A percentile compares a stretch with the other conserved stretches of the same genome.
Evolutionary conservation across 1,140 invertebrate genomes (phyloP).

Genomic region (Drosophila sp.): DNA sequence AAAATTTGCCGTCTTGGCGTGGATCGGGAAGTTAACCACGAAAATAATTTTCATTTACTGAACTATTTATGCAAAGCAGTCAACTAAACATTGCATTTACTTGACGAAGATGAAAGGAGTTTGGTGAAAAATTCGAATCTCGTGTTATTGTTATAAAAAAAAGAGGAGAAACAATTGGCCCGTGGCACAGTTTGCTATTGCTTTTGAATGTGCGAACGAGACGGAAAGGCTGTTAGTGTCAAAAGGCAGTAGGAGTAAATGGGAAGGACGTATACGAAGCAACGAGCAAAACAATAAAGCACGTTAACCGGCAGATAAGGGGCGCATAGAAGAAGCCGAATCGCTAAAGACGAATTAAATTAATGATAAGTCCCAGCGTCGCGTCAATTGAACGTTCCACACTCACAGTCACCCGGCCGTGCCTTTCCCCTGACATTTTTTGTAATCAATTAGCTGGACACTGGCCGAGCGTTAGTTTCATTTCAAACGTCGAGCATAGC

Average conservation of each 20-base stretch:
- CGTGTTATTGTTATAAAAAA: conserved; percentile 1
- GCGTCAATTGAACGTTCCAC: conserved; percentile 41
- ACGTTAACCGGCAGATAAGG: conserved; percentile 57
- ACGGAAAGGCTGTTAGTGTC: conserved; percentile 6
- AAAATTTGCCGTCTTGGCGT: conserved; percentile 2
- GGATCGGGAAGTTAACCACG: not conserved
- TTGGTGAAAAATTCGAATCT: not conserved
- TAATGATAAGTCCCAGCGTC: conserved; percentile 45
- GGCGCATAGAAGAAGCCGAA: conserved; percentile 12
- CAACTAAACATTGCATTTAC: not conserved
- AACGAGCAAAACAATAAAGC: conserved; percentile 58
- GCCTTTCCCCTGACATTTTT: conserved; percentile 38
- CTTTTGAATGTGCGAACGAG: conserved; percentile 39
- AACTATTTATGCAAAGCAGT: not conserved
- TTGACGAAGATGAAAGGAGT: not conserved
- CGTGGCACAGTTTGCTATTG: conserved; percentile 14
- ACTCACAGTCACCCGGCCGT: conserved; percentile 13
- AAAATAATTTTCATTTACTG: conserved; percentile 4
- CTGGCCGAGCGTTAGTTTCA: conserved; percentile 32
- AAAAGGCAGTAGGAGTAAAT: conserved; percentile 14
- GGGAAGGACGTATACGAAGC: conserved; percentile 41
- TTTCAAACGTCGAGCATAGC: conserved; percentile 50
- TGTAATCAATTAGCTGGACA: conserved; percentile 74
- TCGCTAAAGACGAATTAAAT: conserved; percentile 18
- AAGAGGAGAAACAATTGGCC: conserved; percentile 10